Evolutionary conservation across 1,140 invertebrate genomes (phyloP).

Genomic region (Reticulitermes speratus): DNA sequence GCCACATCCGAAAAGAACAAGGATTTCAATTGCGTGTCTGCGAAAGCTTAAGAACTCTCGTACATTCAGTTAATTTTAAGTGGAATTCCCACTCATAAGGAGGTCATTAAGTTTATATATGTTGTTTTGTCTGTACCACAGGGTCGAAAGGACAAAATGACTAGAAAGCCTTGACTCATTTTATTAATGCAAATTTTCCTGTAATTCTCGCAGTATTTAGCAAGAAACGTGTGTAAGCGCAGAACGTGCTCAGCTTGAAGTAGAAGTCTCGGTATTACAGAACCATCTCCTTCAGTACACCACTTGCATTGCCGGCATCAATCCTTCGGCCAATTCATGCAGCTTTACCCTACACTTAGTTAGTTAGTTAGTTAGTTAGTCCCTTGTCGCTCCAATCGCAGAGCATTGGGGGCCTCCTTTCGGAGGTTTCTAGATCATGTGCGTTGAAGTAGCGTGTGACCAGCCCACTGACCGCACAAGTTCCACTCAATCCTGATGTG

Average conservation of each 20-base stretch:
- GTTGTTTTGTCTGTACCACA: not conserved
- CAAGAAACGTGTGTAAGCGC: not conserved
- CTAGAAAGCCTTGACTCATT: not conserved
- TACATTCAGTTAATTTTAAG: not conserved
- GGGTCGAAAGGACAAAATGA: not conserved
- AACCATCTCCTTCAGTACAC: not conserved
- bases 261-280: not conserved
- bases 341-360: not conserved
- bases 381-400: too few relatives aligned
- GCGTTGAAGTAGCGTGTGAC: too few relatives aligned
- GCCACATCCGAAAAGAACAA: too few relatives aligned
- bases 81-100: not conserved
- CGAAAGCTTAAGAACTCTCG: too few relatives aligned
- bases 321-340: not conserved
- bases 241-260: not conserved
- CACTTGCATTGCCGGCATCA: not conserved
- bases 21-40: too few relatives aligned
- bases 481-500: too few relatives aligned
- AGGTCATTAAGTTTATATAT: not conserved
- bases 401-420: too few relatives aligned
- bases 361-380: too few relatives aligned
- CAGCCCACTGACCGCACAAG: too few relatives aligned
- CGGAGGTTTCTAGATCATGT: too few relatives aligned
- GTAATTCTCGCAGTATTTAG: not conserved
- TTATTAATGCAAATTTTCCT: not conserved